Evolutionary conservation across 1,140 invertebrate species (phyloP), one percentile per base, ranked within the genome.

Genomic region (Aleiodes sp.): DNA sequence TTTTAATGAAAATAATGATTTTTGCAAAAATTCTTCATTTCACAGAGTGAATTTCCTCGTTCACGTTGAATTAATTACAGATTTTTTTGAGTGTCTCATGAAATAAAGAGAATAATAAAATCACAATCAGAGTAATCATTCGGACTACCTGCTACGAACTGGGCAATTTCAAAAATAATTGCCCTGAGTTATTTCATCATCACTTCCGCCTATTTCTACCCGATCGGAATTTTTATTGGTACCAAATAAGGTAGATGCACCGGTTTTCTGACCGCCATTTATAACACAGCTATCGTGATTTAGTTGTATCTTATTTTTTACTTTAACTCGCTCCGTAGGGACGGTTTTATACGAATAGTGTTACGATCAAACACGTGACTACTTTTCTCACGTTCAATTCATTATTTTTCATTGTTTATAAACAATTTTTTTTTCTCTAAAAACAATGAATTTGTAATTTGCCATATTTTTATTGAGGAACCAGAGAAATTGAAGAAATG

Each of bases 271-370:
- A 43, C 39, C 39, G 39, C 39, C 39, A 43, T 43, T 43, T 43
- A 43, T 43, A 43, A 43, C 39, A 43, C 39, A 43, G n/a, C 29
- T 61, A 35, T 61, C 35, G 59, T 35, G 29, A 61, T 63, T 39
- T 35, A 63, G 61, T 26, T 35, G 35, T 43, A 64, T 35, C 21
- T 26, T 6, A 7, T 33, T 61, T 61, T 61, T 37, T 46, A 46
- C 41, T 46, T 46, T 46, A 59, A 21, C 62, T 28, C 62, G 16
- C 62, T 29, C 35, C 16, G 62, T 41, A 7, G 19, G 14, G 39
- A 35, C 9, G 29, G 29, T 2, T 56, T 26, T 28, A 2, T 8
- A 4, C 9, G 16, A 21, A 19, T 57, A 28, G 24, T 57, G 2
- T 21, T 57, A 4, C 14, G 14, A 57, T 9, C 52, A n/a, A 64